Conservation (phyloP, 2,113 vertebrate species). For the Carettochelys insculpta region DNA sequence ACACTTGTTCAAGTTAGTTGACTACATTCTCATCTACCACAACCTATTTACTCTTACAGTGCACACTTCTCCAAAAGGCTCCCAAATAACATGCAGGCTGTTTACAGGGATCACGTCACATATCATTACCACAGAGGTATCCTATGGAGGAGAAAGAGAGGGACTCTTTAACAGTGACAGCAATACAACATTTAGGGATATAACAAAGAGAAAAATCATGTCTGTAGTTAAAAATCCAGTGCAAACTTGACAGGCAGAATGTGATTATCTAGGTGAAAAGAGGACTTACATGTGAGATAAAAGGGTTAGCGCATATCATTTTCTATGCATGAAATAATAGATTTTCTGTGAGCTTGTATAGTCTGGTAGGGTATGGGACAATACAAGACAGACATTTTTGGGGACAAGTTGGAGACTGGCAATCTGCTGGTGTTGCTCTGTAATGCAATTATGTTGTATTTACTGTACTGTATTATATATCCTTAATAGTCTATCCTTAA, state of each 20-base stretch:
- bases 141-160: background rate
- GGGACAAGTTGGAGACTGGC: too few relatives aligned
- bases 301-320: too few relatives aligned
- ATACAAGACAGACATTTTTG: too few relatives aligned
- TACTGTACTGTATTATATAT: background rate
- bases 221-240: background rate
- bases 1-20: background rate
- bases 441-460: too few relatives aligned
- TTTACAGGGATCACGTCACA: background rate
- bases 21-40: background rate
- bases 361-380: too few relatives aligned
- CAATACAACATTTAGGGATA: background rate
- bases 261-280: background rate
- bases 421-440: too few relatives aligned
- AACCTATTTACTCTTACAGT: background rate
- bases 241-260: background rate
- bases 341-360: too few relatives aligned
- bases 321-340: too few relatives aligned
- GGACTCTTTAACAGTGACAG: background rate
- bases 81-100: background rate
- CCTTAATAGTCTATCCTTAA: background rate
- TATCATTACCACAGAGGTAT: background rate
- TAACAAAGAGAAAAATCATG: background rate
- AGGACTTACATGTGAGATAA: too few relatives aligned
- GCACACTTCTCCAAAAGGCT: accelerated